phyloP scores from a whole-genome alignment of 2,797 vertebrate species.

The Pogonophryne albipinna region DNA sequence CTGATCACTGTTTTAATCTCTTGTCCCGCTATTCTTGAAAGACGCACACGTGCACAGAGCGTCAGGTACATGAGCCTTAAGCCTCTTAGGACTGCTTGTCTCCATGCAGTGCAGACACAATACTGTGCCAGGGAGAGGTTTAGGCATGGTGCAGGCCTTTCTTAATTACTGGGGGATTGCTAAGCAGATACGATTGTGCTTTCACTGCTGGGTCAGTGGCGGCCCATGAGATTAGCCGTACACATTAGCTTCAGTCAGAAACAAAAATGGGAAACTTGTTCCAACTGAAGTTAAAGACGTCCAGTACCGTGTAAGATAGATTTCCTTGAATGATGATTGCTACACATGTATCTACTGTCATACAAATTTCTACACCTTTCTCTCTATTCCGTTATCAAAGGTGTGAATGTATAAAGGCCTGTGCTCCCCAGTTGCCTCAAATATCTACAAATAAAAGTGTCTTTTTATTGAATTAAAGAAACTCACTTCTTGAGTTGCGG shows the following conservation, averaged over 20 bases:
- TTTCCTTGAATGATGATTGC: slow-evolving; percentile 15
- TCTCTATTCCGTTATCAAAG: slow-evolving; percentile 8
- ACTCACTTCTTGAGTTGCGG: slow-evolving; percentile 9
- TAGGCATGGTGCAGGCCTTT: slow-evolving; percentile 84
- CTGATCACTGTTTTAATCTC: slow-evolving; percentile 62
- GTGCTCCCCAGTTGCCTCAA: slow-evolving; percentile 11
- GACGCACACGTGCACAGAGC: slow-evolving; percentile 30
- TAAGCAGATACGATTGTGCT: slow-evolving; percentile 79
- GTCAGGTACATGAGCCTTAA: slow-evolving; percentile 76
- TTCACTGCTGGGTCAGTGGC: slow-evolving; percentile 78
- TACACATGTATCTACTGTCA: background rate
- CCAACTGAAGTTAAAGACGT: slow-evolving; percentile 17
- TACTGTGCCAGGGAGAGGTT: slow-evolving; percentile 81
- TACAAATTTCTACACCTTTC: background rate
- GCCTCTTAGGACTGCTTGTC: slow-evolving; percentile 82
- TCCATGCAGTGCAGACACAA: slow-evolving; percentile 79
- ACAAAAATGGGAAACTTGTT: slow-evolving; percentile 49
- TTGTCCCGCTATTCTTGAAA: slow-evolving; percentile 47
- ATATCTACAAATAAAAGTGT: slow-evolving; percentile 30
- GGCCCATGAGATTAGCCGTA: slow-evolving; percentile 78
- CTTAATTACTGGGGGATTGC: slow-evolving; percentile 84
- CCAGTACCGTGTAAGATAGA: background rate
- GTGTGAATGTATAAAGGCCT: slow-evolving; percentile 21
- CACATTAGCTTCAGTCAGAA: slow-evolving; percentile 54
- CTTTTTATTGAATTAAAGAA: slow-evolving; percentile 39